A percentile compares a stretch with the other conserved stretches of the same genome.
Conservation (phyloP, 2,888 invertebrate species). For the Cerastis leucographa region DNA sequence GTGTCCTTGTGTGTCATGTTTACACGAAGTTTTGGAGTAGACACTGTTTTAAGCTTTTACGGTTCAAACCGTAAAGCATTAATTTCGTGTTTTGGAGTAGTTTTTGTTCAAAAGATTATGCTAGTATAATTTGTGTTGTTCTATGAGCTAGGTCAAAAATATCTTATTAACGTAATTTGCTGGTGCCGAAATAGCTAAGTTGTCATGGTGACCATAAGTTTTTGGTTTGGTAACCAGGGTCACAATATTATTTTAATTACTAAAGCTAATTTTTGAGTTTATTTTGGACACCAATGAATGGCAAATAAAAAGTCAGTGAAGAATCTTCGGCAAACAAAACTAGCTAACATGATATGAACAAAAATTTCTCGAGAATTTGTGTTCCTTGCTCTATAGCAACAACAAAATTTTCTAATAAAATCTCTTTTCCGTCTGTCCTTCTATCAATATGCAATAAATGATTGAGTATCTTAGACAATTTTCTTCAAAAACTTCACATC, state of each 20-base stretch:
- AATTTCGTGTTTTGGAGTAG: background rate
- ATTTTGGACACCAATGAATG: background rate
- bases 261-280: no score
- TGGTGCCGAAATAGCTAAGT: no score
- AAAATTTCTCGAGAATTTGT: background rate
- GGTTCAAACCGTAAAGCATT: no score
- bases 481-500: background rate
- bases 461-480: background rate
- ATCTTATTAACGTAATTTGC: no score
- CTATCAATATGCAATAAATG: background rate
- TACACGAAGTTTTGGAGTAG: background rate
- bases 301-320: background rate
- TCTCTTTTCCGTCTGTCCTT: background rate
- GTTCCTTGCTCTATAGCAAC: background rate
- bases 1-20: conserved; percentile 48
- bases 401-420: background rate
- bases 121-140: background rate
- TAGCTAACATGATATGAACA: background rate
- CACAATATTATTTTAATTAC: no score
- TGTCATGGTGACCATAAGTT: no score
- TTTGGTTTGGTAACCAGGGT: no score
- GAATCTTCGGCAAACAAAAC: background rate
- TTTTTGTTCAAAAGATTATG: background rate
- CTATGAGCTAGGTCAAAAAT: background rate
- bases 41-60: no score